Percentiles rank a stretch among this genome's conserved stretches.
Evolutionary conservation across 64 coral and sea anemone genomes (phyloP).

Genomic region (Pachyseris speciosa): DNA sequence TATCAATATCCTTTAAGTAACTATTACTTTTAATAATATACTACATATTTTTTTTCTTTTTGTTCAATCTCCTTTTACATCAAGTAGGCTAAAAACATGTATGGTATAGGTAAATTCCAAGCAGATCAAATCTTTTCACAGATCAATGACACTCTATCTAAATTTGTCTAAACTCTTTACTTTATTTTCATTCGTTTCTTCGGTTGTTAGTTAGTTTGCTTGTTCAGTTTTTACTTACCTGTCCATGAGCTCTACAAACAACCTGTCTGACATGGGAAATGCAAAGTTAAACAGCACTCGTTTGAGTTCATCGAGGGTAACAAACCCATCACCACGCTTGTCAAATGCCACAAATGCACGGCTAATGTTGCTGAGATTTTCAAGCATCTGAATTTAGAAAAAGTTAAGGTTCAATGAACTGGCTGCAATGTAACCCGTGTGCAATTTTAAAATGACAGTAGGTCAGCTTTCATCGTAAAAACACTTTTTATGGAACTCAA

Average conservation of each 20-base stretch:
- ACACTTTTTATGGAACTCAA: too few relatives aligned
- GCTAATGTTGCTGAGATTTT: slow-evolving; percentile 85
- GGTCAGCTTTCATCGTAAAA: too few relatives aligned
- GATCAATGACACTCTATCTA: too few relatives aligned
- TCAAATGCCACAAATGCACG: slow-evolving; percentile 92
- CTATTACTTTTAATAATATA: too few relatives aligned
- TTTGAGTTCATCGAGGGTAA: slow-evolving; percentile 88
- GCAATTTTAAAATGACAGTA: too few relatives aligned
- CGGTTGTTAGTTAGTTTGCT: neutral
- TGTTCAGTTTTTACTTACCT: slow-evolving; percentile 81
- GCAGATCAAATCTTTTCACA: too few relatives aligned
- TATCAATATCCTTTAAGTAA: neutral
- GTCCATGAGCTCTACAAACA: slow-evolving; percentile 87
- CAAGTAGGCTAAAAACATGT: too few relatives aligned
- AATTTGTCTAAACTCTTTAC: neutral
- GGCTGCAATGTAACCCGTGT: too few relatives aligned
- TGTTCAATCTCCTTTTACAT: too few relatives aligned
- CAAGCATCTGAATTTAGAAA: slow-evolving; percentile 84
- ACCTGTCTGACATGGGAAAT: slow-evolving; percentile 84
- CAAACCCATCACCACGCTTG: slow-evolving; percentile 79
- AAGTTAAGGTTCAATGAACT: too few relatives aligned
- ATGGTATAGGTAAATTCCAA: too few relatives aligned
- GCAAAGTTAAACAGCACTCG: slow-evolving; percentile 83
- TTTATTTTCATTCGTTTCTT: neutral
- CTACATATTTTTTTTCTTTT: too few relatives aligned